Percentiles rank a stretch among this genome's conserved stretches.
Conservation (phyloP, 2,113 vertebrate genomes). For the Marmota monax region DNA sequence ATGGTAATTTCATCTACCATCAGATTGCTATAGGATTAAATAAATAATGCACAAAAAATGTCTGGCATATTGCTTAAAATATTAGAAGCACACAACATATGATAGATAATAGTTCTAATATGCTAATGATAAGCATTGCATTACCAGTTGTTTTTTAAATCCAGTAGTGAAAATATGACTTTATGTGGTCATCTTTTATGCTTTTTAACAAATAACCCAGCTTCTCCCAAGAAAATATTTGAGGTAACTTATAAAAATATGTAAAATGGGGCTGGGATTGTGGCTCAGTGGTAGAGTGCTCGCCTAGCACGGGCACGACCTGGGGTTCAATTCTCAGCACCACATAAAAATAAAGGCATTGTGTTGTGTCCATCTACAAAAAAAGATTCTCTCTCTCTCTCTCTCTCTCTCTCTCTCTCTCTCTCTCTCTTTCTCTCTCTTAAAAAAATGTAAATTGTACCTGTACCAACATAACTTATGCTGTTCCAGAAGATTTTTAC, state of each 20-base stretch:
- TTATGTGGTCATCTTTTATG: not conserved
- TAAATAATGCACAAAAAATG: not conserved
- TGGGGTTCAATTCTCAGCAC: too few relatives aligned
- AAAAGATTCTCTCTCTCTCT: too few relatives aligned
- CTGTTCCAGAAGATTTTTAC: not conserved
- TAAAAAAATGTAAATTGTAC: constrained; percentile 41
- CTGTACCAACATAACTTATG: not conserved
- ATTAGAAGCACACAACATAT: not conserved
- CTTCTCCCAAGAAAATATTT: constrained; percentile 28
- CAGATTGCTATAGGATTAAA: not conserved
- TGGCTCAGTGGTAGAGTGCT: too few relatives aligned
- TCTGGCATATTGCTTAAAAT: not conserved
- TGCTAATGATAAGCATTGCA: not conserved
- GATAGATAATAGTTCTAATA: not conserved
- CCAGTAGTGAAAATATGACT: not conserved
- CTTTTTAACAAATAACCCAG: constrained; percentile 2
- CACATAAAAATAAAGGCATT: too few relatives aligned
- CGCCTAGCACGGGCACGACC: too few relatives aligned
- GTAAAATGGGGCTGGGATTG: not conserved
- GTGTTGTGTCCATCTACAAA: too few relatives aligned
- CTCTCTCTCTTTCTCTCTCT: too few relatives aligned
- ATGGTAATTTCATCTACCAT: not conserved
- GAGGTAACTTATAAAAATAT: constrained; percentile 36
- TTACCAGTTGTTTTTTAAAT: constrained; percentile 16
- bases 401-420: too few relatives aligned